Evolutionary conservation across 1,140 invertebrate genomes (phyloP), one percentile per base, ranked within the genome.

Genomic region (Papilio machaon): DNA sequence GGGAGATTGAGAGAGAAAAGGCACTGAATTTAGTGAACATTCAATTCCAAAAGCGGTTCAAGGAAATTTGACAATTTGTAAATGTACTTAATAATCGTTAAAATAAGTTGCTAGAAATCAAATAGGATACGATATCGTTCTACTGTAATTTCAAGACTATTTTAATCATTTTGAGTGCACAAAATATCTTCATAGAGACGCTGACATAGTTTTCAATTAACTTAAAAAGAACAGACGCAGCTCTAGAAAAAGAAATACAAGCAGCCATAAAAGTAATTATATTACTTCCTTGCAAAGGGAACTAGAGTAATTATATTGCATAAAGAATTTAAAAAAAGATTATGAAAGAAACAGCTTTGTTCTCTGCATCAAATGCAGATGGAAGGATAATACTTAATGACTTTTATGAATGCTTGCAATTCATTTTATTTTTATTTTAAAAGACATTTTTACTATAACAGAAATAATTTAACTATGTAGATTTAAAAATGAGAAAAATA

Each of bases 251-350:
- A 17, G 54, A 58, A 58, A 17, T 58, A 17, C 54, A 58, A 19
- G 58, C 58, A 64, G 64, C 60, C 60, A 64, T 64, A 64, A 64
- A 64, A 64, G 60, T 64, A 64, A 64, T 64, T 30, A 64, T 64
- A 64, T 64, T 64, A 64, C 60, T 64, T 64, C 60, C 64, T 67
- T 67, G 64, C 10, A 67, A 67, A 67, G 64, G 64, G 64, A 67
- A 67, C 64, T 67, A 38, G 23, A 67, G 64, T 67, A 15, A 67
- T 67, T 67, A 60, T 60, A 67, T 67, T 67, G 64, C 35, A 67
- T 35, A 38, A 67, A 30, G 30, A 38, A 58, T 58, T 67, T 67
- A 67, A 67, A 67, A 67, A 15, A 67, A 67, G 64, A 35, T 67
- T 38, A 67, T 67, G 30, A 67, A 30, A 35, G 60, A 67, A 67